A percentile compares a stretch with the other conserved stretches of the same genome.
These are phyloP conservation scores for Lipotes vexillifer DNA, from an alignment of 2,113 vertebrate species.

Conservation along the genomic window DNA sequence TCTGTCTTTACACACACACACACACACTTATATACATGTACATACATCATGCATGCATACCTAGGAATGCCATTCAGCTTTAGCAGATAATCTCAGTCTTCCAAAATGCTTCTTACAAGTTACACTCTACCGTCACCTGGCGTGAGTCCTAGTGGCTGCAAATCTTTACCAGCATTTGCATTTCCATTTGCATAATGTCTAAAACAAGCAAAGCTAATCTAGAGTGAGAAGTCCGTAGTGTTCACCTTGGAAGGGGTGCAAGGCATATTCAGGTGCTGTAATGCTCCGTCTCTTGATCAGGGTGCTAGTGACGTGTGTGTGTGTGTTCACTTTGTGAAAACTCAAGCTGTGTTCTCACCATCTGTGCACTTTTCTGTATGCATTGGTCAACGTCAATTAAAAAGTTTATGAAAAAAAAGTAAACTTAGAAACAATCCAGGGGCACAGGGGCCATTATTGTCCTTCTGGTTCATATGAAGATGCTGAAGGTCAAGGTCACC, in stretches of 20 bases:
- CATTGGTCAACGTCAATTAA: neutral
- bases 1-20: neutral
- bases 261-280: fast-evolving
- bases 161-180: no score
- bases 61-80: neutral
- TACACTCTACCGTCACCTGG: neutral
- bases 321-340: neutral
- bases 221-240: fast-evolving
- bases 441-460: neutral
- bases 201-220: neutral
- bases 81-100: neutral
- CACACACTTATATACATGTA: fast-evolving
- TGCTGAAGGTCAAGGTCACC: neutral
- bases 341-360: neutral
- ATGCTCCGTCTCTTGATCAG: neutral
- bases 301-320: neutral
- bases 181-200: neutral
- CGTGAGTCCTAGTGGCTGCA: neutral
- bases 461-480: neutral
- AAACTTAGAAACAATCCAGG: neutral
- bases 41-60: fast-evolving
- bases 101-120: neutral
- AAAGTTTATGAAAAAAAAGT: neutral
- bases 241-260: fast-evolving
- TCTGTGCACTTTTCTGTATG: neutral